Evolutionary conservation across 2,888 invertebrate genomes (phyloP).

Genomic region (Drosophila siamana): DNA sequence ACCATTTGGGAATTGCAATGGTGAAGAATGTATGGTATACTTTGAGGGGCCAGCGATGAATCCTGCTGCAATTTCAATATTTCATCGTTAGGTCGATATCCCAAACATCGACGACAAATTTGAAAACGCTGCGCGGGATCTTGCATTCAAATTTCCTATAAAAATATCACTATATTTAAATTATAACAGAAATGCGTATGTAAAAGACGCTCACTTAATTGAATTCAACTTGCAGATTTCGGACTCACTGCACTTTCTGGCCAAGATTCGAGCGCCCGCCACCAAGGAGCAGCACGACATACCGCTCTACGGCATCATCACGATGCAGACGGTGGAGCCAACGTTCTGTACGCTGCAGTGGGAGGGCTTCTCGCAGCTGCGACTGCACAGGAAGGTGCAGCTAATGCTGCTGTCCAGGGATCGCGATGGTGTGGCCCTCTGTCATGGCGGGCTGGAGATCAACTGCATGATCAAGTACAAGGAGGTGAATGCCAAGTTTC

Average conservation of each 20-base stretch:
- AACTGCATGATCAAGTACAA: constrained; percentile 87
- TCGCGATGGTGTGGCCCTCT: constrained; percentile 88
- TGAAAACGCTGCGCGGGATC: no score
- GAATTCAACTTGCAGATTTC: constrained; percentile 79
- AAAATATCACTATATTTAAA: no score
- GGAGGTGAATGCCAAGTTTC: constrained; percentile 86
- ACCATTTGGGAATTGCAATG: no score
- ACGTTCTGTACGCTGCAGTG: constrained; percentile 87
- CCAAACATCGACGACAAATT: no score
- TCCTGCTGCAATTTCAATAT: no score
- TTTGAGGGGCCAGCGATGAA: no score
- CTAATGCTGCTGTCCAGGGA: constrained; percentile 88
- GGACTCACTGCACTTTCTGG: constrained; percentile 87
- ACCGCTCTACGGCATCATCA: constrained; percentile 87
- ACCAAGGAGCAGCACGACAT: constrained; percentile 85
- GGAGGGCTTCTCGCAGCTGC: constrained; percentile 85
- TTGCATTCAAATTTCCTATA: no score
- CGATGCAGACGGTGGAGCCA: constrained; percentile 89
- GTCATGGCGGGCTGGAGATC: constrained; percentile 89
- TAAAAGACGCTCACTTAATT: no score
- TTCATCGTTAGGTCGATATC: no score
- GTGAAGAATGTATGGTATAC: no score
- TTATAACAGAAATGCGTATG: no score
- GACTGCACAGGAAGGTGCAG: constrained; percentile 88
- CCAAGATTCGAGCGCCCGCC: constrained; percentile 86